Conservation (phyloP, 2,797 vertebrate species). For the Simalia tracyae region DNA sequence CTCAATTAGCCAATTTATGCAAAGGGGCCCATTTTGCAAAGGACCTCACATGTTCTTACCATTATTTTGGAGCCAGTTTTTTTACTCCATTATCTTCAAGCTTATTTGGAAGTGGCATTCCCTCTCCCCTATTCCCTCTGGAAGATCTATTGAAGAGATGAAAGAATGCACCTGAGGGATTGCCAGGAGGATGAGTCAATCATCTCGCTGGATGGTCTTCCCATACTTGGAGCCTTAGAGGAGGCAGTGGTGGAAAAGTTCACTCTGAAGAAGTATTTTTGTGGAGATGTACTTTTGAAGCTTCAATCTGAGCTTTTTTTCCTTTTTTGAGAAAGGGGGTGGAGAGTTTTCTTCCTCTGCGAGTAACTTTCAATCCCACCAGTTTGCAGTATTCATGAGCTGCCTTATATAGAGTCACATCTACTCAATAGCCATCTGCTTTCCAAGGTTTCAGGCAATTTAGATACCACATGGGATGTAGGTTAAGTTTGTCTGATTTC, state of each 20-base stretch:
- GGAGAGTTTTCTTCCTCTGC: background rate
- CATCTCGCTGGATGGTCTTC: constrained; percentile 19
- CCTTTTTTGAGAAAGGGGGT: background rate
- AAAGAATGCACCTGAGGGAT: constrained; percentile 4
- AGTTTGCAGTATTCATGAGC: background rate
- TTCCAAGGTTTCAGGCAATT: background rate
- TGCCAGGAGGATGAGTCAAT: background rate
- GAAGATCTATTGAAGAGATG: background rate
- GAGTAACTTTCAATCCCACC: background rate
- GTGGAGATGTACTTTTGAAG: background rate
- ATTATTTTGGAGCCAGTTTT: background rate
- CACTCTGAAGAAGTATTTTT: background rate
- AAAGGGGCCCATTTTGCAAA: constrained; percentile 15
- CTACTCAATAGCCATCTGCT: background rate
- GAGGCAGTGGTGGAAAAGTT: background rate
- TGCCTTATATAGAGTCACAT: background rate
- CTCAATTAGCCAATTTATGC: background rate
- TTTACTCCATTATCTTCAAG: constrained; percentile 1
- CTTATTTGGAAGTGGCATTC: background rate
- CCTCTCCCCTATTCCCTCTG: background rate
- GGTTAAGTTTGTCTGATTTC: background rate
- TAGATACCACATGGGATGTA: background rate
- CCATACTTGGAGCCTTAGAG: constrained; percentile 4
- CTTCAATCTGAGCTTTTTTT: background rate
- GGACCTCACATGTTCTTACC: background rate